Evolutionary conservation across 2,113 vertebrate species (phyloP), one percentile per base, ranked within the genome.

Genomic region (Chroicocephalus ridibundus): DNA sequence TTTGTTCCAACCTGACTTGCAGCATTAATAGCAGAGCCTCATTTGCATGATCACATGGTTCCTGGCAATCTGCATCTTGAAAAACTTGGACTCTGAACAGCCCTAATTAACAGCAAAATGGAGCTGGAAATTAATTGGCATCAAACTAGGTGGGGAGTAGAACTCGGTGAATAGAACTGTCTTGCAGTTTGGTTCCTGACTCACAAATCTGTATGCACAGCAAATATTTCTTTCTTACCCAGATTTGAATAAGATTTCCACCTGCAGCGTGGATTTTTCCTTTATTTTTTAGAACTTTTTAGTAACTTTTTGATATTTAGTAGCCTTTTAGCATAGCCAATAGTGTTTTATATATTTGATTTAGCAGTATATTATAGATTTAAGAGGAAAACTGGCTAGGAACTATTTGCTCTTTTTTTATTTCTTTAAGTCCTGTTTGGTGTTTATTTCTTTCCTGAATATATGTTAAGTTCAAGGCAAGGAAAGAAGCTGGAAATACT

Each of bases 71-170:
- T 95, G 90, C 66, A 49, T 88, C 82, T 94, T 94, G 85, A 69
- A 95, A 93, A 90, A 82, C 68, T 84, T 93, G 92, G 69, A 76
- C 57, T 79, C 72, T 79, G n/a, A 93, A 84, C 77, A 95, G 70
- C 58, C 77, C 84, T 95, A 94, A 97, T 92, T 96, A 97, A 89
- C 69, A 93, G 78, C n/a, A 90, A 81, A 96, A 90, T 84, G 49
- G 88, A 86, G 81, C 61, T 4, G 54, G 93, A 94, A 97, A 91
- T 85, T 96, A 97, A 94, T 91, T 97, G 84, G 74, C 91, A 76
- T 93, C 87, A 82, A 38, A 91, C 74, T 80, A 82, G 36, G 49
- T 85, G 74, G 46, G 86, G 66, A 92, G 69, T 52, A 86, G 69
- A 82, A 68, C 60, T 62, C 6, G 14, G 46, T 62, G 27, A 60